These are phyloP conservation scores for Nothoprocta perdicaria DNA, from an alignment of 2,113 vertebrate species.

Conservation along the genomic window DNA sequence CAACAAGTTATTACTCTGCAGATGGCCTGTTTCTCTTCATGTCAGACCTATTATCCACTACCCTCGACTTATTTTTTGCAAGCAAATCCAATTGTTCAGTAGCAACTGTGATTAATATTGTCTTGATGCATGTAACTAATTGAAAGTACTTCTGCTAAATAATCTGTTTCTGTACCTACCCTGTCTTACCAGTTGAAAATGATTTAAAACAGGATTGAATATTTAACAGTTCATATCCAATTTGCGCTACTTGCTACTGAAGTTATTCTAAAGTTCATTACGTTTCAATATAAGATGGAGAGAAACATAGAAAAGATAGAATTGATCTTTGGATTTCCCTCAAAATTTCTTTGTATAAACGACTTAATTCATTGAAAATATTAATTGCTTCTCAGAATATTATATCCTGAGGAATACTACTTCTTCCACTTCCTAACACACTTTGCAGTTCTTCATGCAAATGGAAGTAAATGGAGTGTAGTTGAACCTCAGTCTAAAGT, in stretches of 20 bases:
- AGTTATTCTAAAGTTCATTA: neutral
- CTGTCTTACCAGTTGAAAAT: neutral
- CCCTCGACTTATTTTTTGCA: neutral
- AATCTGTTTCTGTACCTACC: neutral
- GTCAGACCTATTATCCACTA: neutral
- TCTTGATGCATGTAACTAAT: neutral
- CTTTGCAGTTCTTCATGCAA: neutral
- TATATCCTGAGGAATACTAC: neutral
- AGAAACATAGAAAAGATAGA: neutral
- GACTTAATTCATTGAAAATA: neutral
- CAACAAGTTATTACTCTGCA: neutral
- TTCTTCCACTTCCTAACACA: neutral
- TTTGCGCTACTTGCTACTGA: neutral
- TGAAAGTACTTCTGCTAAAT: neutral
- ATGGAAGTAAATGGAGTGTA: neutral
- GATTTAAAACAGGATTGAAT: neutral
- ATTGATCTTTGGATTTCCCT: neutral
- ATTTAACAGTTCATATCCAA: neutral
- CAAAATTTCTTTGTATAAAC: neutral
- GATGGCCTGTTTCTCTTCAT: neutral
- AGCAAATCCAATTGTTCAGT: neutral
- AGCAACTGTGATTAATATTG: neutral
- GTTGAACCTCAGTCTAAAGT: neutral
- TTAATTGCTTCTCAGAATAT: neutral
- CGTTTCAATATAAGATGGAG: neutral